A percentile compares a stretch with the other conserved stretches of the same genome.
These are phyloP conservation scores for Leptopilina clavipes DNA, from an alignment of 1,140 invertebrate genomes.

Conservation along the genomic window DNA sequence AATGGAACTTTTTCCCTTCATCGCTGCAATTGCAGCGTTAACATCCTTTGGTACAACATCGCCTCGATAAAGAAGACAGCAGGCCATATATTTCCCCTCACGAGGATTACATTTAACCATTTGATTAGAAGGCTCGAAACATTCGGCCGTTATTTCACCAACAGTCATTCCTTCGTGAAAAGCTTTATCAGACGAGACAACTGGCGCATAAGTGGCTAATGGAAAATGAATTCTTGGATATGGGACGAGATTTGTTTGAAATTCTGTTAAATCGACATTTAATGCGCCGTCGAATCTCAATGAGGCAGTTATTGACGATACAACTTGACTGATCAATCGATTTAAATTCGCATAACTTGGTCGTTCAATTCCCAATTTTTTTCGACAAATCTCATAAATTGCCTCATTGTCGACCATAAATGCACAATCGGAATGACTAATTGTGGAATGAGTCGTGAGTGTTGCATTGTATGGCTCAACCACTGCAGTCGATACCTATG, in stretches of 20 bases:
- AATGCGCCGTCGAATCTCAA: slow-evolving; percentile 76
- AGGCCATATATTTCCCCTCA: slow-evolving; percentile 84
- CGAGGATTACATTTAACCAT: slow-evolving; percentile 83
- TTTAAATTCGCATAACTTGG: slow-evolving; percentile 81
- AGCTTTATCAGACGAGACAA: slow-evolving; percentile 67
- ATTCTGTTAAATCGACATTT: slow-evolving; percentile 85
- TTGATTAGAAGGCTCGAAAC: slow-evolving; percentile 81
- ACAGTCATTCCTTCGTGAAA: slow-evolving; percentile 80
- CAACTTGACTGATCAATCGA: slow-evolving; percentile 81
- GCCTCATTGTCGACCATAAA: slow-evolving; percentile 79
- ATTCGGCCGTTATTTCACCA: slow-evolving; percentile 81
- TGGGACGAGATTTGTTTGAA: slow-evolving; percentile 83
- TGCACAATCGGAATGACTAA: slow-evolving; percentile 42
- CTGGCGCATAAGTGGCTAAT: slow-evolving; percentile 72
- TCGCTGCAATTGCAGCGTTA: slow-evolving; percentile 50
- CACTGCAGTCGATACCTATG: slow-evolving; percentile 60
- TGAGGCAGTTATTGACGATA: slow-evolving; percentile 86
- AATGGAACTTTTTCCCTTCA: slow-evolving; percentile 71
- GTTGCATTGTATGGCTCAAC: slow-evolving; percentile 53
- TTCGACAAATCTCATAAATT: slow-evolving; percentile 82
- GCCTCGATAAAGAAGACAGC: slow-evolving; percentile 81
- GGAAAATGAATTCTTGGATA: slow-evolving; percentile 84
- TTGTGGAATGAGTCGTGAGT: slow-evolving; percentile 43
- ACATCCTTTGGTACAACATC: slow-evolving; percentile 73
- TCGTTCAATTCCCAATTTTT: slow-evolving; percentile 80